These are phyloP conservation scores for Poeciliopsis gracilis DNA, from an alignment of 2,797 vertebrate species.

Conservation along the genomic window DNA sequence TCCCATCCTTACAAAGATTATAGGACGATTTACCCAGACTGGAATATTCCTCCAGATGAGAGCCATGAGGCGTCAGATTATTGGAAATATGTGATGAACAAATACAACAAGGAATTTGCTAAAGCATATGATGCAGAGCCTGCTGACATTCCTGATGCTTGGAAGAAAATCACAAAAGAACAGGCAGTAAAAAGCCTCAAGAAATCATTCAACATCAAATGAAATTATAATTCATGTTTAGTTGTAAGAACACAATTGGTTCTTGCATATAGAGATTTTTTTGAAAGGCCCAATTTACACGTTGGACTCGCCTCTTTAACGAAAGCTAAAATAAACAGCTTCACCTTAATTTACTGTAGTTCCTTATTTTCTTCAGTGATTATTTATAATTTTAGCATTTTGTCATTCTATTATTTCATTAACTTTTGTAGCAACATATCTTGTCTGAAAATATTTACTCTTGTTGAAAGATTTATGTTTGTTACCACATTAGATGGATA, in stretches of 20 bases:
- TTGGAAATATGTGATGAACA: constrained; percentile 78
- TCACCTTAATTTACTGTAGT: too few relatives aligned
- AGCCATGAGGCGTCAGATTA: constrained; percentile 74
- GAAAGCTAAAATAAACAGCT: too few relatives aligned
- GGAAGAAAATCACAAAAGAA: constrained; percentile 15
- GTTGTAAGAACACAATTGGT: not conserved
- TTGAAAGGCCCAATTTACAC: too few relatives aligned
- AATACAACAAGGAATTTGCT: constrained; percentile 67
- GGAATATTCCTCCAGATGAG: constrained; percentile 71
- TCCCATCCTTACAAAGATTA: constrained; percentile 63
- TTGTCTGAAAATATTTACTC: too few relatives aligned
- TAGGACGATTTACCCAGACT: constrained; percentile 48
- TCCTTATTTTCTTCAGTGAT: not conserved
- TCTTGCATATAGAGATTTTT: not conserved
- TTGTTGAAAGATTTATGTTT: too few relatives aligned
- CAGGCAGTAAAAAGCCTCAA: constrained; percentile 66
- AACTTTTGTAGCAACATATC: too few relatives aligned
- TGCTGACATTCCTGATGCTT: constrained; percentile 51
- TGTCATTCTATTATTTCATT: too few relatives aligned
- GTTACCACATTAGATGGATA: too few relatives aligned
- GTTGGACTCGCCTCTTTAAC: not conserved
- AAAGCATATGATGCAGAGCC: not conserved
- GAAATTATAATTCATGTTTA: not conserved
- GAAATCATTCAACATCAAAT: constrained; percentile 36
- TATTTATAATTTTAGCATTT: too few relatives aligned